phyloP scores from a whole-genome alignment of 2,113 vertebrate genomes.

The Conger conger region DNA sequence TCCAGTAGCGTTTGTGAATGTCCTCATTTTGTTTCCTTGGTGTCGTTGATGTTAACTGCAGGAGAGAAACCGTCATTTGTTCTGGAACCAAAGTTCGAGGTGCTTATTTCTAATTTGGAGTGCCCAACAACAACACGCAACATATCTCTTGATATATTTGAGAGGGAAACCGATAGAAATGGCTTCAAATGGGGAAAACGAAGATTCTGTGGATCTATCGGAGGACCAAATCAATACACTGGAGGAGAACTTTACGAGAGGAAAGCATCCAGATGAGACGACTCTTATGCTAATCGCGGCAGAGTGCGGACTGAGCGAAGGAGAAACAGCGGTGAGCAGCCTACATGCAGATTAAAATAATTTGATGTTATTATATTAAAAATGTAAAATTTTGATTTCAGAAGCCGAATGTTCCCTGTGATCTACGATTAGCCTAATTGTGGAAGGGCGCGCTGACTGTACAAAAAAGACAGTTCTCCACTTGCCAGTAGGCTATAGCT shows the following conservation, averaged over 20 bases:
- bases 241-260: constrained; percentile 67
- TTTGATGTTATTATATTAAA: background rate
- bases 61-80: constrained; percentile 19
- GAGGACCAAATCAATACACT: constrained; percentile 63
- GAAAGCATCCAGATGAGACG: constrained; percentile 58
- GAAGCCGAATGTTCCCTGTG: background rate
- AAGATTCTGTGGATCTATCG: constrained; percentile 42
- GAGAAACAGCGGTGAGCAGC: constrained; percentile 60
- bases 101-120: background rate
- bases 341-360: background rate
- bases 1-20: background rate
- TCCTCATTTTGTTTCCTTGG: constrained; percentile 8
- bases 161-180: constrained; percentile 30
- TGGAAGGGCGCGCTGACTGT: too few species aligned
- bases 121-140: background rate
- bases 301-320: constrained; percentile 66
- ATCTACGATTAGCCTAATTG: background rate
- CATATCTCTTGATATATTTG: background rate
- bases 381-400: too few species aligned
- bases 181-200: constrained; percentile 39
- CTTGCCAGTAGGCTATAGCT: background rate
- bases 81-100: background rate
- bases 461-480: too few species aligned
- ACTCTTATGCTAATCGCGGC: constrained; percentile 70
- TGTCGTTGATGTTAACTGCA: background rate